Percentiles rank a stretch among this genome's conserved stretches.
Conservation (phyloP, 2,113 vertebrate genomes). For the Centropus bengalensis region DNA sequence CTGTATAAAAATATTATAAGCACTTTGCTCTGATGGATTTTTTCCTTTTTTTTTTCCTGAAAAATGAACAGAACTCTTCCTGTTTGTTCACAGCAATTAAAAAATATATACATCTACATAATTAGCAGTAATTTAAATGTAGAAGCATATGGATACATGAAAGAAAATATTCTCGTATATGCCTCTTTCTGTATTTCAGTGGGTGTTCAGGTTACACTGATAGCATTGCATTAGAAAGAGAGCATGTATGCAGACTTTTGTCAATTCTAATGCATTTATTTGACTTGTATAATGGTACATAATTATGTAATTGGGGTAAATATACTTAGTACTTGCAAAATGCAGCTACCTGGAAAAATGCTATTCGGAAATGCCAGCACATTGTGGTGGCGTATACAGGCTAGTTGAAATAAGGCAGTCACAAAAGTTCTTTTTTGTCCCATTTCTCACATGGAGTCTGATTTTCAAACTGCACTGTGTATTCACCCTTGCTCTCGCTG, state of each 20-base stretch:
- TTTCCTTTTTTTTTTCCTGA: not conserved
- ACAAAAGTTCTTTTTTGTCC: not conserved
- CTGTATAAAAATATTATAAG: not conserved
- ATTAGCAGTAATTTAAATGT: slow-evolving; percentile 32
- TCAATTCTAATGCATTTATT: slow-evolving; percentile 53
- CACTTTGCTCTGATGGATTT: not conserved
- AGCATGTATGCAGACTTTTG: slow-evolving; percentile 32
- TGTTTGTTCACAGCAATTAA: slow-evolving; percentile 49
- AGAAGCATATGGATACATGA: slow-evolving; percentile 12
- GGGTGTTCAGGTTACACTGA: slow-evolving; percentile 30
- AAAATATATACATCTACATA: slow-evolving; percentile 15
- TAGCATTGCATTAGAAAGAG: slow-evolving; percentile 4
- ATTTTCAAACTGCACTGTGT: not conserved
- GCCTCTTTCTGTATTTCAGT: slow-evolving; percentile 44
- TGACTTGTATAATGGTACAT: slow-evolving; percentile 42
- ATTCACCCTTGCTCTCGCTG: not conserved
- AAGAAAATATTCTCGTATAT: slow-evolving; percentile 13
- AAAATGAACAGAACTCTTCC: slow-evolving; percentile 31
- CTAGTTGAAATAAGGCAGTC: not conserved
- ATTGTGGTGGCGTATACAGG: not conserved
- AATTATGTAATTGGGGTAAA: slow-evolving; percentile 55
- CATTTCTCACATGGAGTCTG: not conserved
- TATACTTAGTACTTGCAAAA: slow-evolving; percentile 14
- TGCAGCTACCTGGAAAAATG: not conserved
- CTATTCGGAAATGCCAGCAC: not conserved